Percentiles rank a stretch among this genome's conserved stretches.
phyloP scores from a whole-genome alignment of 2,797 vertebrate species.

The Malacoctenus gilli region DNA sequence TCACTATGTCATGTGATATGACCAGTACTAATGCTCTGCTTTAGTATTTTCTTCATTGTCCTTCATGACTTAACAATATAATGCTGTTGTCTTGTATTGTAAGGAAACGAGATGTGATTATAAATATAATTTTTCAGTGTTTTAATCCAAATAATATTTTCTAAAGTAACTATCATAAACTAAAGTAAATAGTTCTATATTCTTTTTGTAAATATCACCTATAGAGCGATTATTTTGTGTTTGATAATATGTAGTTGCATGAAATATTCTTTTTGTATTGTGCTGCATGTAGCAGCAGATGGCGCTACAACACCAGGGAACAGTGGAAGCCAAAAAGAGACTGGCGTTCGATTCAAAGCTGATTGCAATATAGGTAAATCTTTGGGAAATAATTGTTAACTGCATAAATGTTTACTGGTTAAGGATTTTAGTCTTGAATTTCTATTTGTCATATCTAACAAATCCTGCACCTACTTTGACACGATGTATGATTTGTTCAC shows the following conservation, averaged over 20 bases:
- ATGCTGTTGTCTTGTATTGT: conserved; percentile 61
- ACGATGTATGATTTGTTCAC: conserved; percentile 38
- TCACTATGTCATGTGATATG: conserved; percentile 58
- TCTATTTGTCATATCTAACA: conserved; percentile 46
- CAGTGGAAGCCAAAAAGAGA: conserved; percentile 79
- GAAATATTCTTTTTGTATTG: conserved; percentile 81
- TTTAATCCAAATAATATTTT: conserved; percentile 33
- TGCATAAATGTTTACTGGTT: conserved; percentile 61
- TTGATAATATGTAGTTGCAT: conserved; percentile 70
- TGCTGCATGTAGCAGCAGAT: conserved; percentile 86
- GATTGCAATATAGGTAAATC: conserved; percentile 84
- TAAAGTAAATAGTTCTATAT: conserved; percentile 36
- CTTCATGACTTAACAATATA: conserved; percentile 53
- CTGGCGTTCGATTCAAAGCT: conserved; percentile 83
- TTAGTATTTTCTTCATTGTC: conserved; percentile 62
- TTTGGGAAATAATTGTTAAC: conserved; percentile 69
- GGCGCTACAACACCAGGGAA: conserved; percentile 87
- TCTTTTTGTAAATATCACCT: conserved; percentile 30
- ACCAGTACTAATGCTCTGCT: conserved; percentile 56
- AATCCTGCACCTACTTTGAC: conserved; percentile 44
- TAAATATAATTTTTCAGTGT: conserved; percentile 37
- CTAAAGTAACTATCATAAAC: conserved; percentile 24
- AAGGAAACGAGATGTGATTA: conserved; percentile 31
- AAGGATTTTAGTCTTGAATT: conserved; percentile 60
- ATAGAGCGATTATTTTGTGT: conserved; percentile 53